A percentile compares a stretch with the other conserved stretches of the same genome.
phyloP scores from a whole-genome alignment of 2,797 vertebrate genomes.

The Sebastolobus altivelis region DNA sequence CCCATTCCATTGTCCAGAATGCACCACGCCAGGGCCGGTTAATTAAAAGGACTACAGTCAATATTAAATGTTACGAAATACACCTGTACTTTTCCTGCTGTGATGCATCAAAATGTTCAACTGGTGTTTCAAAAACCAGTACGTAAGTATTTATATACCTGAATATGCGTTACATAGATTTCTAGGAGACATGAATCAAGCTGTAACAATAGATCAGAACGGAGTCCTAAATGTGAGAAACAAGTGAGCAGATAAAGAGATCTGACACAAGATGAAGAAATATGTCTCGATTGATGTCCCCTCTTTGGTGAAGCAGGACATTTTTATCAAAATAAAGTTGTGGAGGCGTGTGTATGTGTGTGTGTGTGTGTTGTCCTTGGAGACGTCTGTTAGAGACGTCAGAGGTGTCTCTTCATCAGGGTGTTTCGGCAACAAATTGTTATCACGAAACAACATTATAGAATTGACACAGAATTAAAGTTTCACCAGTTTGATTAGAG shows the following conservation, averaged over 20 bases:
- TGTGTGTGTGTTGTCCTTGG: neutral
- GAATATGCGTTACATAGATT: neutral
- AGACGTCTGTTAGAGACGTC: neutral
- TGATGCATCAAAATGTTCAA: neutral
- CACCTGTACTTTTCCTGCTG: no score
- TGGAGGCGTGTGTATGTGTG: neutral
- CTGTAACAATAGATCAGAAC: neutral
- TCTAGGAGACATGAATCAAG: neutral
- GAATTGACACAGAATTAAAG: neutral
- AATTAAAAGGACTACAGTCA: no score
- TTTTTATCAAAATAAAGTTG: neutral
- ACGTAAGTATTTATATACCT: neutral
- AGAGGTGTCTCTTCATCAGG: neutral
- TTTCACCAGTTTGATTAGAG: conserved; percentile 15
- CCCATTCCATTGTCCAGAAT: no score
- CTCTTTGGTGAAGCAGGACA: neutral
- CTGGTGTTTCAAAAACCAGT: neutral
- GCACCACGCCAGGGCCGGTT: no score
- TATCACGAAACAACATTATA: neutral
- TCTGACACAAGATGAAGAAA: neutral
- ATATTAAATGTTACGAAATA: no score
- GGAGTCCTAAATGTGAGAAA: neutral
- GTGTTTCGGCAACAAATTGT: neutral
- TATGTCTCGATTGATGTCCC: neutral
- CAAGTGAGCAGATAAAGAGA: neutral